phyloP scores from a whole-genome alignment of 2,797 vertebrate genomes.

The Gouania willdenowi region DNA sequence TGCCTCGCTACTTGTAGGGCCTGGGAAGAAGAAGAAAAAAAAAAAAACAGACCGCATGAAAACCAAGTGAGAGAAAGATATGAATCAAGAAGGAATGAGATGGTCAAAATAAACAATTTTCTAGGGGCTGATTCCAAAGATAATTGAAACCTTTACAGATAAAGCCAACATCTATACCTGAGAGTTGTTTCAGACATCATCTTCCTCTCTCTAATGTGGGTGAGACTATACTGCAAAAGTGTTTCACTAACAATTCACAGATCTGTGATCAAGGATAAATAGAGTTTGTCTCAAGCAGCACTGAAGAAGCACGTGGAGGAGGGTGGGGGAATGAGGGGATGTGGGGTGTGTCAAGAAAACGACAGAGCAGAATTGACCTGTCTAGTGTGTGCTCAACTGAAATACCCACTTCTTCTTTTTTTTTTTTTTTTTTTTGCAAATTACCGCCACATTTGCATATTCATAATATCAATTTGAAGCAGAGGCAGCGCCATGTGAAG shows the following conservation, averaged over 20 bases:
- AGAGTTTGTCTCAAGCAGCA: slow-evolving; percentile 85
- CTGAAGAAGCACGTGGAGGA: slow-evolving; percentile 68
- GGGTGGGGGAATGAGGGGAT: slow-evolving; percentile 16
- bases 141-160: slow-evolving; percentile 28
- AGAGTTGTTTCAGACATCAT: slow-evolving; percentile 16
- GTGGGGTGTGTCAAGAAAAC: no score
- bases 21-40: slow-evolving; percentile 72
- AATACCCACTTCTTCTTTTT: slow-evolving; percentile 97
- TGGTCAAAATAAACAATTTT: slow-evolving; percentile 46
- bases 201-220: slow-evolving; percentile 20
- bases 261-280: slow-evolving; percentile 82
- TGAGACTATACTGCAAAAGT: slow-evolving; percentile 33
- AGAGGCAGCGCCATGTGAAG: slow-evolving; percentile 94
- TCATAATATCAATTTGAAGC: slow-evolving; percentile 97
- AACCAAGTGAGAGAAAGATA: slow-evolving; percentile 1
- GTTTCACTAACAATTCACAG: slow-evolving; percentile 59
- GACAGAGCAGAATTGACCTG: slow-evolving; percentile 85
- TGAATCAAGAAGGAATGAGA: slow-evolving; percentile 4
- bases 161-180: slow-evolving; percentile 10
- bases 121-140: slow-evolving; percentile 14
- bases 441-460: slow-evolving; percentile 96
- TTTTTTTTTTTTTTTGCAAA: no score
- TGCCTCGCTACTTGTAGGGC: slow-evolving; percentile 97
- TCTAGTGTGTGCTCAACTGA: slow-evolving; percentile 93
- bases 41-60: slow-evolving; percentile 49